Evolutionary conservation across 1,140 invertebrate genomes (phyloP).

Genomic region (Caenorhabditis briggsae): DNA sequence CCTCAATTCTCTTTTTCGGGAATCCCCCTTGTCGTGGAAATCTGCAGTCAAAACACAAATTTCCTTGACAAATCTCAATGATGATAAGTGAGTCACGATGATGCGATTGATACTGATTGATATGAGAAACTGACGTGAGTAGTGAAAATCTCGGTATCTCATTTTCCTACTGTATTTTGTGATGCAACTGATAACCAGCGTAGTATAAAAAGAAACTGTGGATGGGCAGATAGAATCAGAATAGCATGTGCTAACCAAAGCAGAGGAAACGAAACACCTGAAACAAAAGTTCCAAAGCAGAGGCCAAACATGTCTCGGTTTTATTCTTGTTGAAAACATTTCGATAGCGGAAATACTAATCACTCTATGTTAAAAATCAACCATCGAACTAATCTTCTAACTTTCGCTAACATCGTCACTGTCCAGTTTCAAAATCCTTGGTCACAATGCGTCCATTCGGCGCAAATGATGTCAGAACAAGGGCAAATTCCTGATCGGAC

Average conservation of each 20-base stretch:
- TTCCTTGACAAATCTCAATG: constrained; percentile 1
- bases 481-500: not conserved
- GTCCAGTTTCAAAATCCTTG: constrained; percentile 22
- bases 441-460: not conserved
- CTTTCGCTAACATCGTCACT: not conserved
- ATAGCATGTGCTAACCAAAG: constrained; percentile 13
- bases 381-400: constrained; percentile 21
- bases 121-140: constrained; percentile 41
- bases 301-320: constrained; percentile 27
- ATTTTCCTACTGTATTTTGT: not conserved
- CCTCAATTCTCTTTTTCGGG: too few relatives aligned
- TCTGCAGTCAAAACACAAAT: constrained; percentile 15
- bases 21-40: not conserved
- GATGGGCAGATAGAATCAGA: constrained; percentile 1
- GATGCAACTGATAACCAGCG: not conserved
- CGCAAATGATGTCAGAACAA: constrained; percentile 1
- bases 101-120: constrained; percentile 19
- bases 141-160: constrained; percentile 22
- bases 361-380: not conserved
- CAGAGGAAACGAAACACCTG: constrained; percentile 42
- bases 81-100: constrained; percentile 36
- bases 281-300: constrained; percentile 51
- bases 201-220: constrained; percentile 30
- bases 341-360: constrained; percentile 8
- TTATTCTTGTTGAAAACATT: not conserved